Evolutionary conservation across 2,797 vertebrate genomes (phyloP), one percentile per base, ranked within the genome.

Genomic region (Characodon lateralis): DNA sequence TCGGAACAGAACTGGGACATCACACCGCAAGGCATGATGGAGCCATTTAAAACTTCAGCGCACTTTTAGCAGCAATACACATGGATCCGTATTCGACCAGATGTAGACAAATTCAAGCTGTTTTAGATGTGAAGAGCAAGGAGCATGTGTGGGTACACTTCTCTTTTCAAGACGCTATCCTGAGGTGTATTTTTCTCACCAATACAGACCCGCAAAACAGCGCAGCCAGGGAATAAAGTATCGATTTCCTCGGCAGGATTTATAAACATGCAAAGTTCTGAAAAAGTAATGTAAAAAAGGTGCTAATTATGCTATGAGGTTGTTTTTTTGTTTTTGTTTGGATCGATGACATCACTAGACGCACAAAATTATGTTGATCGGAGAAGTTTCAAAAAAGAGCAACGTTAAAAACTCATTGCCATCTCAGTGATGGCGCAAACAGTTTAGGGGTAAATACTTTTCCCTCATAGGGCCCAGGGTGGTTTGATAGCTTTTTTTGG

Each of bases 11-110:
- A 94, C 85, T 91, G 94, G 96, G 95, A 86, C 28, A 3, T 0
- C 28, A 39, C 95, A 91, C 92, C 93, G 95, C 96, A 91, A 95
- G 87, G 96, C 96, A 95, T 95, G 93, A 94, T 95, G 96, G 96
- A 96, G 95, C 94, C 84, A 91, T 92, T 75, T 95, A 92, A 94
- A 93, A 96, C 95, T 86, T 94, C 94, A 92, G 77, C 63, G 88
- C 91, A 81, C 88, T 20, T 80, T 78, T 76, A n/a, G 77, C 81
- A 79, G 22, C 16, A 83, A 43, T 69, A 72, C 85, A 48, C 71
- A 72, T 13, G 85, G 80, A 86, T 65, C 78, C 48, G 58, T 72
- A 82, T 50, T 80, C 71, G 2, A 9, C 65, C 79, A 22, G 2
- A 35, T 20, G 28, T 28, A 65, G 31, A 65, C 16, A 46, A 46